Conservation (phyloP, 2,888 invertebrate genomes). For the Iselma pallidipennis region DNA sequence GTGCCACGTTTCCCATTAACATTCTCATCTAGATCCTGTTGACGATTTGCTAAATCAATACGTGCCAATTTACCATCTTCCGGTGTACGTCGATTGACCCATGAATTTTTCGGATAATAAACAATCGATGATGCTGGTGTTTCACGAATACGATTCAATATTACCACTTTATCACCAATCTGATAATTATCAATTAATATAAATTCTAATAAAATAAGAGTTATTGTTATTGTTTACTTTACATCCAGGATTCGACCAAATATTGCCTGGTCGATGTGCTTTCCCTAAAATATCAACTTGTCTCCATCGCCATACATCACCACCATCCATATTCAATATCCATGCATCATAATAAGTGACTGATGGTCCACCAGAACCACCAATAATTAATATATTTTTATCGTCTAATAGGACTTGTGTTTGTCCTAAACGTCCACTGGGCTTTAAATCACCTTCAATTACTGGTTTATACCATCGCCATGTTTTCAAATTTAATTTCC, state of each 20-base stretch:
- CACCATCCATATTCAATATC: conserved; percentile 78
- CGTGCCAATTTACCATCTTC: conserved; percentile 40
- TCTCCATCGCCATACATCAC: conserved; percentile 72
- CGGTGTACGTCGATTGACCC: conserved; percentile 32
- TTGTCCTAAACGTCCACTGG: conserved; percentile 77
- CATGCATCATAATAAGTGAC: conserved; percentile 89
- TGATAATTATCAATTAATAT: too few species aligned
- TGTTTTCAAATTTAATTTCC: conserved; percentile 81
- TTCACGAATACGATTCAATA: conserved; percentile 68
- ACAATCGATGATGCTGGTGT: conserved; percentile 61
- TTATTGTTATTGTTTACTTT: conserved; percentile 57
- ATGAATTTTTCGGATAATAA: conserved; percentile 55
- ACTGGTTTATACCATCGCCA: conserved; percentile 78
- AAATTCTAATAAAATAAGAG: conserved; percentile 51
- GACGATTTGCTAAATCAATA: conserved; percentile 47
- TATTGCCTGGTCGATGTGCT: conserved; percentile 80
- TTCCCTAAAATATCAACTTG: conserved; percentile 75
- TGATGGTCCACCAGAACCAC: conserved; percentile 87
- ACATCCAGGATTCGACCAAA: conserved; percentile 94
- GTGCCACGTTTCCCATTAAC: conserved; percentile 72
- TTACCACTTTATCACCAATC: conserved; percentile 76
- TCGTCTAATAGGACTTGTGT: conserved; percentile 84
- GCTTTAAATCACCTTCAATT: conserved; percentile 54
- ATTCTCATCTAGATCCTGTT: conserved; percentile 69
- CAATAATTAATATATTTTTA: conserved; percentile 77